These are phyloP conservation scores for Bunonema sp. DNA, from an alignment of 2,888 invertebrate species.

Conservation along the genomic window DNA sequence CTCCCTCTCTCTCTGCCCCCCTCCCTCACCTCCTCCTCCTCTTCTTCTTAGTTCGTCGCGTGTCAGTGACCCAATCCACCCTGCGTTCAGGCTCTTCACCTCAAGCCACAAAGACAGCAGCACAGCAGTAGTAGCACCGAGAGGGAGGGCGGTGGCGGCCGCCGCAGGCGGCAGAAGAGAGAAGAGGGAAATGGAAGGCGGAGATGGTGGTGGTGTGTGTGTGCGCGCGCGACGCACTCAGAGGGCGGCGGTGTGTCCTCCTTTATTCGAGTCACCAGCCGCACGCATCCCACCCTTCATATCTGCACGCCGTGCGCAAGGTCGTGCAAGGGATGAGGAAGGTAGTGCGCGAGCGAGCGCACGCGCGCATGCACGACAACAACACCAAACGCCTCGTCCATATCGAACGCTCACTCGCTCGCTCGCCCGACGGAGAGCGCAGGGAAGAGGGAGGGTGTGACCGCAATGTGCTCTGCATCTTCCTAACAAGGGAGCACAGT, in stretches of 20 bases:
- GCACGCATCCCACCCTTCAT: too few species aligned
- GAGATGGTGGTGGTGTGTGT: too few species aligned
- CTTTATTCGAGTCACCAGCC: too few species aligned
- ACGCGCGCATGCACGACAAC: too few species aligned
- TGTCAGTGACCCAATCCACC: constrained; percentile 1
- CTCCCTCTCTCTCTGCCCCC: background rate
- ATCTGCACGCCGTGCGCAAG: too few species aligned
- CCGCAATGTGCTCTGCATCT: constrained; percentile 7
- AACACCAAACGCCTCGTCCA: too few species aligned
- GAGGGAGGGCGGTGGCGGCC: background rate
- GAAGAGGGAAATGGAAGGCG: constrained; percentile 3
- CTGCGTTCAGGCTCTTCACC: background rate
- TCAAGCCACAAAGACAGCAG: background rate
- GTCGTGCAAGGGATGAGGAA: background rate
- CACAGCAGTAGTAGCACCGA: background rate
- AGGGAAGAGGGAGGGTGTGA: constrained; percentile 8
- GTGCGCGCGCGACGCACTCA: background rate
- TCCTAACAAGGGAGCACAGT: background rate
- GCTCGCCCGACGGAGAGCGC: background rate
- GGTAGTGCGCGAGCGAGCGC: constrained; percentile 3
- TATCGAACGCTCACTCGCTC: too few species aligned
- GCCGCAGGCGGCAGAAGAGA: constrained; percentile 3
- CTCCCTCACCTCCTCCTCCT: background rate
- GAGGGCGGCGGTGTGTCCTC: background rate
- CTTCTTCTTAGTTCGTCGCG: background rate